Evolutionary conservation across 2,888 invertebrate species (phyloP), one percentile per base, ranked within the genome.

Genomic region (Anoncus sp.): DNA sequence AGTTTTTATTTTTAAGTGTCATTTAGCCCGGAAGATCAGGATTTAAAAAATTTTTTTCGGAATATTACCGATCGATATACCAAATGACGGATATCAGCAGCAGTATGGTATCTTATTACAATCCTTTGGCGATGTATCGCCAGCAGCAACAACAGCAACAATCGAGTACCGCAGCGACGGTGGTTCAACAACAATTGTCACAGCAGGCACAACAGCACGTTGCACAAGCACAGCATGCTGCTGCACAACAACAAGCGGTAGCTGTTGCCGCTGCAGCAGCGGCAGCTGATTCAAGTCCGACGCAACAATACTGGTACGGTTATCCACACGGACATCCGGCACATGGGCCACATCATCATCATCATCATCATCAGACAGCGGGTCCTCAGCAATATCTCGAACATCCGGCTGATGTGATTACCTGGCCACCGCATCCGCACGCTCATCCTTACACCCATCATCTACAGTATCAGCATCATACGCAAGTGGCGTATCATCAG

Each of bases 91-190:
- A 88, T 18, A 81, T 85, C 31, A 82, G 83, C 62, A 77, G 77
- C 27, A 45, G 82, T 40, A 96, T 96, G 96, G 95, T 96, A 92
- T 95, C 95, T 84, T 96, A 96, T 91, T 96, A 94, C 87, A 94
- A 94, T 91, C 93, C 94, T 90, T 92, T 94, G 87, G 93, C 94
- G 91, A 93, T 94, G 92, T 95, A 95, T 91, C 93, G 94, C 89
- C 94, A 94, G 90, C 95, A 78, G 43, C 73, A 67, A 92, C 92
- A 73, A 43, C 81, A 55, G 31, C 82, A 75, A 40, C 82, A 77
- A 70, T 84, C 90, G 70, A 86, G 84, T 63, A 79, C 83, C 45
- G 77, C 81, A 40, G 88, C 87, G 14, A 88, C 91, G 47, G 89
- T 91, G 86, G 92, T 89, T 90, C 80, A 82, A 12, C 80, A 82